Base-by-base conservation (phyloP, 1,140 invertebrate genomes). In the Argopecten irradians region DNA sequence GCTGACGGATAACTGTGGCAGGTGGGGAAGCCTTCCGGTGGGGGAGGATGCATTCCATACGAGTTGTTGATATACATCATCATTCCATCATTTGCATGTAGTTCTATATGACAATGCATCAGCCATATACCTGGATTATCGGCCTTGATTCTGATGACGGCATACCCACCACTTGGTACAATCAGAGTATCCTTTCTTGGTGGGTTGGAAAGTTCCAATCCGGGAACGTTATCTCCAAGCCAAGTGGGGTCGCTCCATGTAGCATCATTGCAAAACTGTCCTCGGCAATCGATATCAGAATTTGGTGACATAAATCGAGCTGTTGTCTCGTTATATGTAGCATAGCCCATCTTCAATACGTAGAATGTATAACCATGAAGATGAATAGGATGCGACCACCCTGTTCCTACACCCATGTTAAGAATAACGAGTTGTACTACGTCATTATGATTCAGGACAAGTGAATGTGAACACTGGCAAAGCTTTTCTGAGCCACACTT, bases 311-410 rank as follows among this genome's bases (percentile, higher is more conserved):
- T 83, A 22, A 33, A 22, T 33, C 19, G 28, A 34, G 35, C 82
- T 41, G 5, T 87, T 22, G 82, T 34, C 28, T 33, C 34, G 2
- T 85, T 41, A 7, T 28, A 85, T 85, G 33, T 36, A 32, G 83
- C 36, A 36, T 36, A 84, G 22, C 83, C 36, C 36, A 39, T 39
- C 13, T 39, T 39, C 36, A 39, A 13, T 5, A 39, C 36, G 13
- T 39, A 39, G 13, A 97, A 97, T 92, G 96, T 96, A 94, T 97
- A 96, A 8, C 97, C 97, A 92, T 97, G 97, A 9, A 97, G 94
- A 93, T 97, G 97, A 90, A 97, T 97, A 14, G 97, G 96, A 92
- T 97, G 96, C 86, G 96, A 96, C 34, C 87, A 55, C 71, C 97
- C 96, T 2, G 96, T 35, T 86, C 86, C 87, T 83, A 86, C 34